These are phyloP conservation scores for Crotalus helleri DNA, from an alignment of 2,113 vertebrate species.

Conservation along the genomic window DNA sequence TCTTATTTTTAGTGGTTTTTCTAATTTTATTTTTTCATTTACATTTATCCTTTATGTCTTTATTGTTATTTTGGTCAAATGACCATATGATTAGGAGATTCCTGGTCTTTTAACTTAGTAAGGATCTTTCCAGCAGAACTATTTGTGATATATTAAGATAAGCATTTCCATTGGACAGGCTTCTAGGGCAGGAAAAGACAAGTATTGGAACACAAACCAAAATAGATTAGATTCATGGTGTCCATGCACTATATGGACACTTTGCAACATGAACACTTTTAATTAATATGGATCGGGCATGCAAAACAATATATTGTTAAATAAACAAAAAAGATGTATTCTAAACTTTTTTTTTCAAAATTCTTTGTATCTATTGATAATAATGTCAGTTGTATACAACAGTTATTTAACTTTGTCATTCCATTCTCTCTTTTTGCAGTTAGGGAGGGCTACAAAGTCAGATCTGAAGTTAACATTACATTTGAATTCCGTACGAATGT, in stretches of 20 bases:
- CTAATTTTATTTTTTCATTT: background rate
- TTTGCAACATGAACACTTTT: background rate
- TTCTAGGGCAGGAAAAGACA: background rate
- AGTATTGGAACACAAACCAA: background rate
- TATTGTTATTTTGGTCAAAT: background rate
- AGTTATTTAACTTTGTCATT: background rate
- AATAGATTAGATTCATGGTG: background rate
- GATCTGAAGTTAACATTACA: slow-evolving; percentile 80
- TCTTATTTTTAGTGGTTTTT: background rate
- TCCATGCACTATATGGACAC: background rate
- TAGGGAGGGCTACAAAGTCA: slow-evolving; percentile 88
- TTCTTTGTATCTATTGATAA: background rate
- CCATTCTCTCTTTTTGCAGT: slow-evolving; percentile 68
- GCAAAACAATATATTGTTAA: background rate
- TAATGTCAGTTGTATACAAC: background rate
- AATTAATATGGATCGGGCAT: background rate
- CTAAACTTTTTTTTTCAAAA: background rate
- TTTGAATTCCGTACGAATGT: slow-evolving; percentile 84
- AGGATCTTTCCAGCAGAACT: background rate
- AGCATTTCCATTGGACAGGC: background rate
- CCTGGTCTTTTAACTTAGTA: too few species aligned
- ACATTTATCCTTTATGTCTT: background rate
- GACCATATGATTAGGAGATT: background rate
- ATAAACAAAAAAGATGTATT: background rate
- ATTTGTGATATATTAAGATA: background rate